Percentiles rank a stretch among this genome's conserved stretches.
Conservation (phyloP, 2,113 vertebrate species). For the Neotragus moschatus region DNA sequence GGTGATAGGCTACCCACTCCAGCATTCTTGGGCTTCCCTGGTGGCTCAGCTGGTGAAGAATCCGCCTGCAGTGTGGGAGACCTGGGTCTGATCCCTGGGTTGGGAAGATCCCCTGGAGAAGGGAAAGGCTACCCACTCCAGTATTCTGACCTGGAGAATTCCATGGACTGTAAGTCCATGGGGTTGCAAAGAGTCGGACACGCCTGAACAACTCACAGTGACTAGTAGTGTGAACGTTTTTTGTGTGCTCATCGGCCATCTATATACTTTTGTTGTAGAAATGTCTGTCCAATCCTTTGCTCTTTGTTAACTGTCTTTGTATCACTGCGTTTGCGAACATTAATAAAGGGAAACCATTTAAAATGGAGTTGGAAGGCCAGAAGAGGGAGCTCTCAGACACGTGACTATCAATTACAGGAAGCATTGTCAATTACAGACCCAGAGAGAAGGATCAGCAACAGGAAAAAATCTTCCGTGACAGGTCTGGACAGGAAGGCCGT, state of each 20-base stretch:
- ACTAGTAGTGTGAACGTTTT: background rate
- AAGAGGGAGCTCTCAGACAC: background rate
- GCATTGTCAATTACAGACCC: background rate
- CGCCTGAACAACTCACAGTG: background rate
- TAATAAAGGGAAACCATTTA: background rate
- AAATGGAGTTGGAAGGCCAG: background rate
- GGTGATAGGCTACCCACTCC: background rate
- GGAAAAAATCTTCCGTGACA: background rate
- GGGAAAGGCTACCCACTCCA: background rate
- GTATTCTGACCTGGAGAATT: background rate
- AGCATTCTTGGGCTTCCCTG: background rate
- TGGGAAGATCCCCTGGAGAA: background rate
- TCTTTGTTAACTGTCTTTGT: background rate
- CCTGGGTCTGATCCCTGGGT: background rate
- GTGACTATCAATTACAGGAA: background rate
- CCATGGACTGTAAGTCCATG: background rate
- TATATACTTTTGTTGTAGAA: background rate
- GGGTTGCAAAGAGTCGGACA: background rate
- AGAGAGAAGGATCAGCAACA: background rate
- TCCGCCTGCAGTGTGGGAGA: background rate
- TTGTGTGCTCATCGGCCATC: background rate
- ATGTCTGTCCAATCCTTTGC: background rate
- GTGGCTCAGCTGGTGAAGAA: background rate
- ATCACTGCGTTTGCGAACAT: background rate
- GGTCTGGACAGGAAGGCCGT: background rate